Evolutionary conservation across 2,888 invertebrate species (phyloP).

Genomic region (Drosophila setosimentum): DNA sequence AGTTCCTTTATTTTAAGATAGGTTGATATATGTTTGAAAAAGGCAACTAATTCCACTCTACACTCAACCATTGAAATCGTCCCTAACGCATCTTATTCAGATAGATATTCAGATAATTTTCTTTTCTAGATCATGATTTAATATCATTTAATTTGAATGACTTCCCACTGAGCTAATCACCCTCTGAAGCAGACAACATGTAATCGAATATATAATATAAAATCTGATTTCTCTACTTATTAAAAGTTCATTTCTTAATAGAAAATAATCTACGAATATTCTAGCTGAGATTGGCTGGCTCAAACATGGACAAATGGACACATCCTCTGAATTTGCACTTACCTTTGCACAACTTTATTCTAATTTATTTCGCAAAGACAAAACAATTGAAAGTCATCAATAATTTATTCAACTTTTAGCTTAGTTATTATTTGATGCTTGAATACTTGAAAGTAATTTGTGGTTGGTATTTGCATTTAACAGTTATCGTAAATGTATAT

Average conservation of each 20-base stretch:
- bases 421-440: constrained; percentile 58
- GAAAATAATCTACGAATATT: too few species aligned
- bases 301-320: background rate
- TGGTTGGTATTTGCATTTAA: constrained; percentile 40
- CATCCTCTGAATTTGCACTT: background rate
- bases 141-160: background rate
- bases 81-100: background rate
- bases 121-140: background rate
- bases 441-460: constrained; percentile 70
- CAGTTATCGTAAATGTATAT: constrained; percentile 17
- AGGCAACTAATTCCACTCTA: background rate
- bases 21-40: background rate
- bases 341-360: background rate
- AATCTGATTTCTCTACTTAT: too few species aligned
- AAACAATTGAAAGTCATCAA: constrained; percentile 56
- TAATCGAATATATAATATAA: too few species aligned
- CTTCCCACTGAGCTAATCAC: background rate
- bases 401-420: constrained; percentile 73
- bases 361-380: background rate
- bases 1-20: background rate
- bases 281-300: background rate
- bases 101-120: too few species aligned
- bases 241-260: background rate
- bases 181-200: too few species aligned
- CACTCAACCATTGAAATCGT: background rate